Conservation (phyloP, 2,113 vertebrate genomes). For the Oncorhynchus gorbuscha region DNA sequence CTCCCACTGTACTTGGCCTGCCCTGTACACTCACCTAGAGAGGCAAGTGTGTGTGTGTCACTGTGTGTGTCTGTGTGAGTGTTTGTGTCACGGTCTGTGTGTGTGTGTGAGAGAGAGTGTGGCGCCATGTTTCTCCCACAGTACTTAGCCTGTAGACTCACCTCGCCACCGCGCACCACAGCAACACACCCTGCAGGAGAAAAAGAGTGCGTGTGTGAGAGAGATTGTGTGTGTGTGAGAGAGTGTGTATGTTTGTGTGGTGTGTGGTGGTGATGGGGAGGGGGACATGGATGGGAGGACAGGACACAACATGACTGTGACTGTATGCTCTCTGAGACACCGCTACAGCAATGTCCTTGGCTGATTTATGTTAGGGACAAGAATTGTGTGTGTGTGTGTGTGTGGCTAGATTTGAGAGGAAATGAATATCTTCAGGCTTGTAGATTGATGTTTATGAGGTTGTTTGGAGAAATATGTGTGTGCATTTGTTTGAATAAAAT, state of each 20-base stretch:
- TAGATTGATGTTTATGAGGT: neutral
- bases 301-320: constrained; percentile 6
- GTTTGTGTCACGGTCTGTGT: constrained; percentile 12
- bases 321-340: constrained; percentile 47
- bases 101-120: neutral
- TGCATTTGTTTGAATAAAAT: neutral
- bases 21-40: constrained; percentile 26
- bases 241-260: too few relatives aligned
- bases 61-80: constrained; percentile 12
- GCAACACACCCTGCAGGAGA: constrained; percentile 39
- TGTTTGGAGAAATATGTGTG: neutral
- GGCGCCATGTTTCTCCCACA: constrained; percentile 62
- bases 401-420: neutral
- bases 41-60: constrained; percentile 11
- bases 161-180: constrained; percentile 12
- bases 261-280: neutral
- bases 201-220: constrained; percentile 10
- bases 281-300: neutral
- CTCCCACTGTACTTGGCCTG: constrained; percentile 50
- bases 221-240: constrained; percentile 12
- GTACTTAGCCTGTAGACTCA: constrained; percentile 40
- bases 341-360: constrained; percentile 23
- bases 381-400: neutral
- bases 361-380: constrained; percentile 15
- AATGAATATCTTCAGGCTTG: neutral